Evolutionary conservation across 2,797 vertebrate species (phyloP).

Genomic region (Streptopelia turtur): DNA sequence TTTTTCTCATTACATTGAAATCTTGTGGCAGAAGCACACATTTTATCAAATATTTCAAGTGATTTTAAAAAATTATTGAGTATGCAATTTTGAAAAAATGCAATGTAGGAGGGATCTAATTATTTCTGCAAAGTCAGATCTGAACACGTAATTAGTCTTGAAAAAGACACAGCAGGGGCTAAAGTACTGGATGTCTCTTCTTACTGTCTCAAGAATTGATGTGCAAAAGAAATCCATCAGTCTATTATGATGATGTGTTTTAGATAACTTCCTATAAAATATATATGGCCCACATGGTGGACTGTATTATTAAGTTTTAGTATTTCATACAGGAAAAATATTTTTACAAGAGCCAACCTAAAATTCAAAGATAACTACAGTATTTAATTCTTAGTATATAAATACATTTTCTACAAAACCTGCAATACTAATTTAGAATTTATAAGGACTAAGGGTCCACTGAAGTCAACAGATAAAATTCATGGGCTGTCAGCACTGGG

Average conservation of each 20-base stretch:
- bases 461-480: not conserved
- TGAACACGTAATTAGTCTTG: not conserved
- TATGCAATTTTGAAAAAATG: not conserved
- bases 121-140: not conserved
- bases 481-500: not conserved
- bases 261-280: not conserved
- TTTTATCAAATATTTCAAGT: not conserved
- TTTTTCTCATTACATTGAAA: not conserved
- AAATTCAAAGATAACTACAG: not conserved
- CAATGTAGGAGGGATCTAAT: fast-evolving
- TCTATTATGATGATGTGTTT: not conserved
- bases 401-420: not conserved
- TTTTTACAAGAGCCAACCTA: not conserved
- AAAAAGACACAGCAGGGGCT: not conserved
- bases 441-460: not conserved
- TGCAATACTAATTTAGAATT: not conserved
- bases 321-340: not conserved
- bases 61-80: not conserved
- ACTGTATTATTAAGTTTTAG: not conserved
- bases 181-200: not conserved
- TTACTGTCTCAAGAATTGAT: not conserved
- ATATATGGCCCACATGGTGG: not conserved
- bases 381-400: not conserved
- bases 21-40: not conserved
- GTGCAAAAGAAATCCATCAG: not conserved